phyloP scores from a whole-genome alignment of 1,140 invertebrate genomes.

The Chionoecetes opilio region DNA sequence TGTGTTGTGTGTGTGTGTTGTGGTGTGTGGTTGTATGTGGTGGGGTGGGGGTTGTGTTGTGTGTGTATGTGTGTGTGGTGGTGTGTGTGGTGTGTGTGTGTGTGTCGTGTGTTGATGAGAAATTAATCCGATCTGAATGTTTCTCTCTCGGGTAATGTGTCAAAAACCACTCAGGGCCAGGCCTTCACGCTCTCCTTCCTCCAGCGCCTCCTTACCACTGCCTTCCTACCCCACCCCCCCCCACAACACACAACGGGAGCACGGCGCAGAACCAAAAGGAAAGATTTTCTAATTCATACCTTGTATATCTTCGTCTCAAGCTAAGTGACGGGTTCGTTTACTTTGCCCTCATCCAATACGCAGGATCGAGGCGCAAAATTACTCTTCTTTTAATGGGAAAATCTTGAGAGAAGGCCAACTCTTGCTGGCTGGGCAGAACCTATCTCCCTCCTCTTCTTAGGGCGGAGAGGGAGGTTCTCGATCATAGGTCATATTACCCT shows the following conservation, averaged over 20 bases:
- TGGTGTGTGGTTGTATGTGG: too few relatives aligned
- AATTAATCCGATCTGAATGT: not conserved
- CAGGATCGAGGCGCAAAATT: constrained; percentile 27
- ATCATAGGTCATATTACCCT: not conserved
- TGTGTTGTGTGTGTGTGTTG: too few relatives aligned
- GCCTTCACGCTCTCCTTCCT: not conserved
- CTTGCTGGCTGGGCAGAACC: too few relatives aligned
- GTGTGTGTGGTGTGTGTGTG: not conserved
- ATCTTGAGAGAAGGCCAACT: not conserved
- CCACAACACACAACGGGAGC: not conserved
- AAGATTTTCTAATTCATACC: constrained; percentile 30
- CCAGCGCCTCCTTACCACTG: not conserved
- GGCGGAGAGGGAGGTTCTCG: too few relatives aligned
- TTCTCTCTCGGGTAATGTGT: not conserved
- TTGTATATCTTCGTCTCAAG: constrained; percentile 20
- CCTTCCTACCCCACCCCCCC: not conserved
- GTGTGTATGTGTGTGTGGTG: not conserved
- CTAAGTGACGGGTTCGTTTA: constrained; percentile 28
- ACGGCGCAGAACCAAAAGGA: not conserved
- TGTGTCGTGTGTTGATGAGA: too few relatives aligned
- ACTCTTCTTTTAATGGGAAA: constrained; percentile 30
- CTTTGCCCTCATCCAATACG: constrained; percentile 18
- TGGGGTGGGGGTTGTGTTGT: too few relatives aligned
- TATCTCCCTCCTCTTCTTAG: not conserved
- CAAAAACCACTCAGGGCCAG: not conserved